Conservation (phyloP, 2,888 invertebrate genomes). For the Heliconius aoede region DNA sequence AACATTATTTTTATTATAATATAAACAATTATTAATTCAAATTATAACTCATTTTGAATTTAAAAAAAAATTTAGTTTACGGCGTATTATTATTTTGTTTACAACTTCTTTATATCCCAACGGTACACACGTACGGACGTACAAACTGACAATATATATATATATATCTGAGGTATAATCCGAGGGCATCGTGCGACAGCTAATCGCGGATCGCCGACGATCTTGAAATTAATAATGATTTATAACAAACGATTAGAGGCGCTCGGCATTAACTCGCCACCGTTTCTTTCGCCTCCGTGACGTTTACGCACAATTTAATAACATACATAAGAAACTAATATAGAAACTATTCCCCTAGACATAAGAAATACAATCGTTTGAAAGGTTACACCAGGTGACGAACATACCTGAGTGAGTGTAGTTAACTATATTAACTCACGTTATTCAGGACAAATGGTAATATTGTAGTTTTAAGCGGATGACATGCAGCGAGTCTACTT, state of each 20-base stretch:
- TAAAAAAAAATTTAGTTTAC: neutral
- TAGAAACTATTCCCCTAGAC: conserved; percentile 31
- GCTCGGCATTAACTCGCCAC: conserved; percentile 68
- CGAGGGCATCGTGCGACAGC: conserved; percentile 80
- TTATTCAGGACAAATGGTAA: conserved; percentile 47
- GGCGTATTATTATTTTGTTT: neutral
- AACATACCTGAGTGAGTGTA: conserved; percentile 34
- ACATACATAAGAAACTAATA: conserved; percentile 26
- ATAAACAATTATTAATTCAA: neutral
- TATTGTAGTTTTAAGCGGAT: conserved; percentile 40
- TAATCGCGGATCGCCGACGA: conserved; percentile 79
- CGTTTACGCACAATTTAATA: conserved; percentile 38
- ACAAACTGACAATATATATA: conserved; percentile 82
- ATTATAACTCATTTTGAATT: neutral
- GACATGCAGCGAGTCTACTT: conserved; percentile 37
- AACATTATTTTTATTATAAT: too few species aligned
- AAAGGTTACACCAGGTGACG: conserved; percentile 35
- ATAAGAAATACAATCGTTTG: conserved; percentile 38
- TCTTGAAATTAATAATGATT: conserved; percentile 82
- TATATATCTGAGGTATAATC: conserved; percentile 79
- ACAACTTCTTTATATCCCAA: conserved; percentile 51
- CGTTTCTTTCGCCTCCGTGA: conserved; percentile 57
- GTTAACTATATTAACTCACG: conserved; percentile 44
- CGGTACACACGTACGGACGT: conserved; percentile 71
- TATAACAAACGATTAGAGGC: conserved; percentile 79